Evolutionary conservation across 2,888 invertebrate species (phyloP), one percentile per base, ranked within the genome.

Genomic region (Drosophila kokeensis): DNA sequence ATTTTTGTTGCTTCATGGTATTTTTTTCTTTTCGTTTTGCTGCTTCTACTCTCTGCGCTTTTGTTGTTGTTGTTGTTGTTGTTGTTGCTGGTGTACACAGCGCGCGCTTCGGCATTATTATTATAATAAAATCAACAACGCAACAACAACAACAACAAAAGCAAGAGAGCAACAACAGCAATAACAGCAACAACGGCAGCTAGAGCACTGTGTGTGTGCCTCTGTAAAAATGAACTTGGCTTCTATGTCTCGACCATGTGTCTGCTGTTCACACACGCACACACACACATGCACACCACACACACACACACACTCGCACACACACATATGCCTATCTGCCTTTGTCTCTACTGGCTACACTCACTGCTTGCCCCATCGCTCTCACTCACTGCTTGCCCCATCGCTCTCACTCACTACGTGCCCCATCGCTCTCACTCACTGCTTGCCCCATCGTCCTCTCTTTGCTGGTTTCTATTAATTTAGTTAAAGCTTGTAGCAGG

Each of bases 41-140:
- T 63, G 13, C 42, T 50, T 49, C 24, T 55, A 24, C 38, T 30
- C 45, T 59, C 4, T 15, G 36, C 40, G 15, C 8, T 45, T 42
- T 49, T 61, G 32, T 34, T 42, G 18, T 65, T 65, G 36, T 30
- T 30, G 30, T 63, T 55, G 45, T 59, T 61, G 30, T 73, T 63
- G 34, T 58, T 60, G 53, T 57, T 69, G 40, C 29, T 62, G 57
- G 42, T 64, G 59, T 36, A 54, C 59, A 62, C 50, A 27, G 61
- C 40, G 63, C 67, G 64, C 65, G 76, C 76, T 64, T 69, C 50
- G 79, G 71, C 73, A 69, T 90, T 82, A 84, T 89, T 83, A 87
- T 84, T 82, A 85, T 84, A 84, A 79, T 88, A 90, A 87, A 88
- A 88, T 88, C 86, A 85, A 69, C 80, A 75, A 60, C 62, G 67